These are phyloP conservation scores for Triplophysa tibetana DNA, from an alignment of 2,113 vertebrate species.

Conservation along the genomic window DNA sequence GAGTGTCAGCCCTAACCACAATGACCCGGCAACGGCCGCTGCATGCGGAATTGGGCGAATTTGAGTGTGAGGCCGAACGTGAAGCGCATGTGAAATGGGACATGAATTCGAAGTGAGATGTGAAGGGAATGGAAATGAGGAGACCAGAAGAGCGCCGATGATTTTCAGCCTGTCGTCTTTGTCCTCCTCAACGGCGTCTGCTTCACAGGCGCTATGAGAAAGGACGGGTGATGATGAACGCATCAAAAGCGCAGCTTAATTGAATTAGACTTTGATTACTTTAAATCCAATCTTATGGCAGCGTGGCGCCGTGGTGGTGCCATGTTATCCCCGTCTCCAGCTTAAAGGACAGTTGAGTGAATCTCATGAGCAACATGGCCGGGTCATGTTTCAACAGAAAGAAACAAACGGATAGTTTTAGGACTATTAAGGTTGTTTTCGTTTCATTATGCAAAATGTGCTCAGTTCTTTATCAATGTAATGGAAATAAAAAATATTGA, in stretches of 20 bases:
- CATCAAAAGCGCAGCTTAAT: conserved; percentile 49
- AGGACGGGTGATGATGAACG: conserved; percentile 50
- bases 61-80: conserved; percentile 68
- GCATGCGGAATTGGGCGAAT: conserved; percentile 71
- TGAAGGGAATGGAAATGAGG: conserved; percentile 66
- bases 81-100: conserved; percentile 69
- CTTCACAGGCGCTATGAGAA: conserved; percentile 5
- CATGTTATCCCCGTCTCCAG: background rate
- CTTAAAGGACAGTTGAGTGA: conserved; percentile 23
- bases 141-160: conserved; percentile 59
- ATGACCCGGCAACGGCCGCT: conserved; percentile 66
- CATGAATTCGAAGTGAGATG: conserved; percentile 66
- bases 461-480: too few species aligned
- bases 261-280: conserved; percentile 51
- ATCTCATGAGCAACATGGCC: background rate
- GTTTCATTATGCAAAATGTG: too few species aligned
- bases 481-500: too few species aligned
- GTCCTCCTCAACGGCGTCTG: conserved; percentile 34
- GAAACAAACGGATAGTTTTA: background rate
- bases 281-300: conserved; percentile 37
- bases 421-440: background rate
- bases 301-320: conserved; percentile 2
- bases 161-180: conserved; percentile 61
- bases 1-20: conserved; percentile 75
- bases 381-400: background rate